Evolutionary conservation across 2,888 invertebrate species (phyloP), one percentile per base, ranked within the genome.

Genomic region (Luperina nickerlii): DNA sequence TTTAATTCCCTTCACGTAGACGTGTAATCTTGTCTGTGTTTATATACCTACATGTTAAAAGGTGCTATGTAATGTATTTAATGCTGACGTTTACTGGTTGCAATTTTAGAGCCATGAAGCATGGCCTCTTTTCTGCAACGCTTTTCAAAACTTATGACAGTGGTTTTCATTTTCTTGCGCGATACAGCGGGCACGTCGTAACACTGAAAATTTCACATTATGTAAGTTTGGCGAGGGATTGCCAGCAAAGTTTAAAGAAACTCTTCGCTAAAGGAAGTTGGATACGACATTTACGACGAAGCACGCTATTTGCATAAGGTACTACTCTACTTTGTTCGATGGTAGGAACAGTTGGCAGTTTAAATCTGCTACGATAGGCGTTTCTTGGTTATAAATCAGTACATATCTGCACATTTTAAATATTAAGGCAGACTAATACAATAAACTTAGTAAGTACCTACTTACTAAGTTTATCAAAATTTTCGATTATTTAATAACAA

Each of bases 161-260:
- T 42, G 8, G 51, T 81, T 88, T 78, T 24, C 45, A 79, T 83
- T 81, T 83, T 76, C 32, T 73, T 76, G 69, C 74, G 74, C 78
- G 51, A 78, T 73, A 72, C 71, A 66, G 68, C 54, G 24, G 24
- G 42, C 57, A 66, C 65, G 70, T 62, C 45, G 65, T 71, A 66
- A 76, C 51, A 69, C 67, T 76, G 67, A 73, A 83, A 62, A 78
- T 81, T 70, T 76, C 48, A 70, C 83, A 54, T 80, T 78, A 83
- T 62, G 76, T 84, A 83, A 84, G 67, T 79, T 79, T 32, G n/a
- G 18, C 11, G 76, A 70, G 76, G 77, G 78, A 65, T 60, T 84
- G 82, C 87, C 89, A 86, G 77, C 67, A 81, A 88, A 88, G 71
- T 90, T 87, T 86, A 83, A 79, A 82, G 75, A 82, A 87, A 84